Evolutionary conservation across 2,113 vertebrate species (phyloP).

Genomic region (Tylochromis polylepis): DNA sequence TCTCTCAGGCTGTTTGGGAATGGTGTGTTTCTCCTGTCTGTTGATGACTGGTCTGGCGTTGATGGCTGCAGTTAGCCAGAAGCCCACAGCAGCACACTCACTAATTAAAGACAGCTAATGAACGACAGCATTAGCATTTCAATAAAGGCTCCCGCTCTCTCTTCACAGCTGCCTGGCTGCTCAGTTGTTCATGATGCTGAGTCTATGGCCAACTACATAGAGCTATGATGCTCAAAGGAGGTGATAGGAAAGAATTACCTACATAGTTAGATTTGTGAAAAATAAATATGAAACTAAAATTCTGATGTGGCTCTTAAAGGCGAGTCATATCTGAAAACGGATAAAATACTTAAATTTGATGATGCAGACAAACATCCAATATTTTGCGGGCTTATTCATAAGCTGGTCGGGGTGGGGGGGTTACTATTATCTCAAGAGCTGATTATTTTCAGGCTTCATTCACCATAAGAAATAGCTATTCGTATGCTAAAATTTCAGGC

Average conservation of each 20-base stretch:
- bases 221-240: background rate
- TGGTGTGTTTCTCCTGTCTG: conserved; percentile 12
- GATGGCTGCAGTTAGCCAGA: conserved; percentile 30
- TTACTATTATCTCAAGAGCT: background rate
- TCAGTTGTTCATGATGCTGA: background rate
- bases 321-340: background rate
- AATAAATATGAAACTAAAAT: background rate
- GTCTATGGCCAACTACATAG: background rate
- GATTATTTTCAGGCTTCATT: background rate
- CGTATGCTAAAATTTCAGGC: background rate
- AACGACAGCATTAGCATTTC: conserved; percentile 68
- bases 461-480: background rate
- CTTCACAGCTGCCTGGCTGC: background rate
- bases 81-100: conserved; percentile 33
- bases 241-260: rapidly evolving
- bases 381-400: background rate
- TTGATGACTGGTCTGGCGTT: conserved; percentile 27
- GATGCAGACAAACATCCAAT: background rate
- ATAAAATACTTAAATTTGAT: background rate
- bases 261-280: background rate
- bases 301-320: background rate
- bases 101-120: conserved; percentile 70
- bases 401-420: rapidly evolving
- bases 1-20: background rate
- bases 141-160: conserved; percentile 37